Percentiles rank a stretch among this genome's conserved stretches.
These are phyloP conservation scores for Allophyes oxyacanthae DNA, from an alignment of 2,888 invertebrate genomes.

Conservation along the genomic window DNA sequence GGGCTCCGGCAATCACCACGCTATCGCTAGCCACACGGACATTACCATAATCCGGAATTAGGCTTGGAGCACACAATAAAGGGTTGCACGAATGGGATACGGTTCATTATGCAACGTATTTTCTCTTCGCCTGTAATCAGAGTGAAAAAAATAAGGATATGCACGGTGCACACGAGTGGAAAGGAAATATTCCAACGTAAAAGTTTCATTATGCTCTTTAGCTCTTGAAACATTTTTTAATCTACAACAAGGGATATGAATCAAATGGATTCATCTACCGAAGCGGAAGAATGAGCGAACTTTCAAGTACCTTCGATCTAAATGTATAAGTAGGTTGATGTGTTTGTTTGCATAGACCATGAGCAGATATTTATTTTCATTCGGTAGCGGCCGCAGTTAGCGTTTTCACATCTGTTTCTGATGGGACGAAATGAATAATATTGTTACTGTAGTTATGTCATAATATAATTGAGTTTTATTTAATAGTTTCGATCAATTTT, in stretches of 20 bases:
- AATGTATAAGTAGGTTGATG: constrained; percentile 77
- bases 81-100: constrained; percentile 64
- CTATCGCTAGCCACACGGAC: constrained; percentile 55
- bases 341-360: constrained; percentile 75
- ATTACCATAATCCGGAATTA: constrained; percentile 73
- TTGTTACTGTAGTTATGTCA: constrained; percentile 50
- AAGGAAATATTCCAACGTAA: constrained; percentile 34
- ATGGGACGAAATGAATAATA: constrained; percentile 57
- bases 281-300: constrained; percentile 62
- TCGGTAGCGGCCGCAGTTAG: constrained; percentile 66
- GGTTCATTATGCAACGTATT: constrained; percentile 68
- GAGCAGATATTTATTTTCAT: constrained; percentile 82
- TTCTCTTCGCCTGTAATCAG: constrained; percentile 58
- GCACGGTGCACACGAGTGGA: constrained; percentile 34
- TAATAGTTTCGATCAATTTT: constrained; percentile 47
- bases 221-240: constrained; percentile 41
- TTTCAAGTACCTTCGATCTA: constrained; percentile 68
- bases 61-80: constrained; percentile 60
- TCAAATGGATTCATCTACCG: constrained; percentile 46
- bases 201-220: constrained; percentile 40
- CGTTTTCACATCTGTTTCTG: constrained; percentile 65
- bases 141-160: constrained; percentile 53
- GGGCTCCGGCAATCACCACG: constrained; percentile 38
- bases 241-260: constrained; percentile 35
- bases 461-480: constrained; percentile 46